A percentile compares a stretch with the other conserved stretches of the same genome.
Evolutionary conservation across 1,140 invertebrate genomes (phyloP).

Genomic region (Elysia chlorotica): DNA sequence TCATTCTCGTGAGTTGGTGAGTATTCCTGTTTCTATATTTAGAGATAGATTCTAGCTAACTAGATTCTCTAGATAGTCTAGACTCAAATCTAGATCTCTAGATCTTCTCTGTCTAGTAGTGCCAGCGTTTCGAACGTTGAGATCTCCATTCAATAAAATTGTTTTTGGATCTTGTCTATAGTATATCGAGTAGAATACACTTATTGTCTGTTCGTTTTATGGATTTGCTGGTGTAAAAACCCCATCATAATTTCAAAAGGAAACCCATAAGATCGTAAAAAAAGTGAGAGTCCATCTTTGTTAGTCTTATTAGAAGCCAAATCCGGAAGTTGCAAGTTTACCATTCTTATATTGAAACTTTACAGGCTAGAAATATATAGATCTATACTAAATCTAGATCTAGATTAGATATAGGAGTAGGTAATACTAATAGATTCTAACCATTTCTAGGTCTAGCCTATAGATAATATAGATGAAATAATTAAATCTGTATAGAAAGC

Average conservation of each 20-base stretch:
- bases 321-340: conserved; percentile 10
- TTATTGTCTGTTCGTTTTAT: neutral
- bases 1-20: conserved; percentile 14
- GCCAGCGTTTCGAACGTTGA: too few species aligned
- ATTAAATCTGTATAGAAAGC: too few species aligned
- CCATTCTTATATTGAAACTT: neutral
- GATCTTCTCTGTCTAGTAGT: too few species aligned
- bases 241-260: neutral
- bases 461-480: too few species aligned
- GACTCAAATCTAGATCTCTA: too few species aligned
- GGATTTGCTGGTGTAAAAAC: neutral
- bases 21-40: neutral
- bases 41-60: too few species aligned
- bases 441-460: too few species aligned
- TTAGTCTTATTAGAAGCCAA: neutral
- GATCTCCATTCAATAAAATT: neutral
- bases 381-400: too few species aligned
- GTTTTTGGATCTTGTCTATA: neutral
- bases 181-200: neutral
- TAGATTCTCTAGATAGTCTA: too few species aligned
- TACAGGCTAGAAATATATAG: neutral
- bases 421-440: too few species aligned
- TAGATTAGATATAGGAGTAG: neutral
- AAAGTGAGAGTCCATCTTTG: neutral
- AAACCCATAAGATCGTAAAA: neutral